Evolutionary conservation across 2,797 vertebrate species (phyloP).

Genomic region (Enteromius anoplus): DNA sequence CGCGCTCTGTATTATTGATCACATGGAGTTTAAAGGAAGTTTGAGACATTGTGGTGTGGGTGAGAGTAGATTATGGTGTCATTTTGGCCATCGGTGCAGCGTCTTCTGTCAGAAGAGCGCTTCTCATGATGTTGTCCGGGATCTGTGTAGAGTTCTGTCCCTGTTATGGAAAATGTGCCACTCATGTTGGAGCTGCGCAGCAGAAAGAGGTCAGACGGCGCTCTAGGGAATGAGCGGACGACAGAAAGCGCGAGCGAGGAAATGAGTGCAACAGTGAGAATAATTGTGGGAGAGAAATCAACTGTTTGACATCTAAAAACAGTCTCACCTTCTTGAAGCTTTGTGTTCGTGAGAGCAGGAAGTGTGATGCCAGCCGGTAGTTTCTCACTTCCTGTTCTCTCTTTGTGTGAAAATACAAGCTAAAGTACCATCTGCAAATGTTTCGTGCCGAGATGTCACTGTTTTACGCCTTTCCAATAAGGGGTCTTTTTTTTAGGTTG

Average conservation of each 20-base stretch:
- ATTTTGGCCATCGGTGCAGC: background rate
- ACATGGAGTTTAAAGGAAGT: slow-evolving; percentile 1
- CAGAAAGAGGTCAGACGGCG: slow-evolving; percentile 34
- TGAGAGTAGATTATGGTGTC: background rate
- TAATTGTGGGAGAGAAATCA: slow-evolving; percentile 20
- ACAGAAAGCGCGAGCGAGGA: background rate
- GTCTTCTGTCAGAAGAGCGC: background rate
- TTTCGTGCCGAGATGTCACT: background rate
- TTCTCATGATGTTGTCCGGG: slow-evolving; percentile 3
- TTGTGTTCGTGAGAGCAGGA: slow-evolving; percentile 17
- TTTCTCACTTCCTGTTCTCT: slow-evolving; percentile 46
- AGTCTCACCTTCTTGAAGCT: slow-evolving; percentile 5
- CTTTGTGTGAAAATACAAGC: slow-evolving; percentile 29
- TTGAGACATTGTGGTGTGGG: background rate
- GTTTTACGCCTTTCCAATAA: background rate
- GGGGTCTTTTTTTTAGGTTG: background rate
- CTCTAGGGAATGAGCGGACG: slow-evolving; percentile 35
- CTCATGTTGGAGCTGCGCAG: background rate
- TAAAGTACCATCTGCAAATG: slow-evolving; percentile 19
- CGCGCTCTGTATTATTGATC: background rate
- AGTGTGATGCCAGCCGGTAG: slow-evolving; percentile 45
- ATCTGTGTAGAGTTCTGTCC: slow-evolving; percentile 28
- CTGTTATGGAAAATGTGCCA: slow-evolving; percentile 41
- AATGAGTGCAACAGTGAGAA: background rate
- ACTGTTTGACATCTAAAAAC: slow-evolving; percentile 12